Evolutionary conservation across 2,797 vertebrate species (phyloP).

Genomic region (Benthosema pterotum): DNA sequence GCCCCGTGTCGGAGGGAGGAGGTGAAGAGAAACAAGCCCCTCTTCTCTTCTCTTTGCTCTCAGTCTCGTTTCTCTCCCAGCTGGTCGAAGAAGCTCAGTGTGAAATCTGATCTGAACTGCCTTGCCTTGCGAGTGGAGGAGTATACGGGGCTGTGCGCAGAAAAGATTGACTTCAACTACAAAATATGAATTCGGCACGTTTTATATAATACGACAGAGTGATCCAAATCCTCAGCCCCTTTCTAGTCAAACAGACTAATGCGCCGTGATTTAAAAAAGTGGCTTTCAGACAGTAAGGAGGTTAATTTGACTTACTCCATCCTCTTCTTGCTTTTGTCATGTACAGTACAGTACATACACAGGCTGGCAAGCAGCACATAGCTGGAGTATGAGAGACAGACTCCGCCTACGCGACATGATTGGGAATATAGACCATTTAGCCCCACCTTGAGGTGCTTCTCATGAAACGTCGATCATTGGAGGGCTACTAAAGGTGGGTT

Average conservation of each 20-base stretch:
- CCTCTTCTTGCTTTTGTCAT: constrained; percentile 88
- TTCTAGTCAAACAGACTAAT: constrained; percentile 32
- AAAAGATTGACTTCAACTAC: constrained; percentile 52
- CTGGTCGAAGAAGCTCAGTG: constrained; percentile 70
- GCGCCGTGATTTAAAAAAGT: constrained; percentile 38
- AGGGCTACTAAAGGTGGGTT: constrained; percentile 60
- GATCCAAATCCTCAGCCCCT: constrained; percentile 41
- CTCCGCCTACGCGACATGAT: constrained; percentile 75
- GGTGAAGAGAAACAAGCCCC: constrained; percentile 56
- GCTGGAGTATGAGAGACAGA: constrained; percentile 63
- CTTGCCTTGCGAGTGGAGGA: constrained; percentile 61
- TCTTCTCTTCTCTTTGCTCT: constrained; percentile 42
- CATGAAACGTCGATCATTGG: constrained; percentile 73
- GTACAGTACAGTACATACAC: no score
- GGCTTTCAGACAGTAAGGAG: constrained; percentile 56
- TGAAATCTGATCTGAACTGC: constrained; percentile 81
- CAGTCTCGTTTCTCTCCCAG: constrained; percentile 52
- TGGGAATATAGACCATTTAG: constrained; percentile 69
- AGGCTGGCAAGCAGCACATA: constrained; percentile 73
- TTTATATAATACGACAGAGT: constrained; percentile 45
- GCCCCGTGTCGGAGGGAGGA: constrained; percentile 43
- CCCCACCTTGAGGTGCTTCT: constrained; percentile 74
- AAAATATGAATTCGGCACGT: constrained; percentile 39
- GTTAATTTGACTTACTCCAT: constrained; percentile 72
- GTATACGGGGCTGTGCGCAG: constrained; percentile 60